Evolutionary conservation across 2,888 invertebrate genomes (phyloP).

Genomic region (Erpobdella octoculata): DNA sequence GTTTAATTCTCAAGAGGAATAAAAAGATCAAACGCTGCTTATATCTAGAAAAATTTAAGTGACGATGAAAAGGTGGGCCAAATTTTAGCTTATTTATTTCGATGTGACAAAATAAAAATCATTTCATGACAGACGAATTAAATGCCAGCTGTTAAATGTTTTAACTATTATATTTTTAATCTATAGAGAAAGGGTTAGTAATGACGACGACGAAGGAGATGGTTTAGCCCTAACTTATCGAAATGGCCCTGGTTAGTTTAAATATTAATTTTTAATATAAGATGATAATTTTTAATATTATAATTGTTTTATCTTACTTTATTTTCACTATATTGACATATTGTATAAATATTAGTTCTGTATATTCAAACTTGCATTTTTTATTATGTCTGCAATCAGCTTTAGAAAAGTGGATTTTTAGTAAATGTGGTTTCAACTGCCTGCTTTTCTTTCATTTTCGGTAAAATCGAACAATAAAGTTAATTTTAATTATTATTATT

Average conservation of each 20-base stretch:
- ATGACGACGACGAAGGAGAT: neutral
- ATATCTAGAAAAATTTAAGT: neutral
- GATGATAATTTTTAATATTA: neutral
- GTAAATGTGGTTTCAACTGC: too few relatives aligned
- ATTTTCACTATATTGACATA: too few relatives aligned
- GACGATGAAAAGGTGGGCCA: neutral
- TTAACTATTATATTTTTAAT: neutral
- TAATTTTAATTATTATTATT: too few relatives aligned
- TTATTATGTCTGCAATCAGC: too few relatives aligned
- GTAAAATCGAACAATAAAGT: too few relatives aligned
- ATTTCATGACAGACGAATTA: too few relatives aligned
- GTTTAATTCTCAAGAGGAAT: neutral
- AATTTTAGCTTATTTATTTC: neutral
- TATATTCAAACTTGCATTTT: too few relatives aligned
- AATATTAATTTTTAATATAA: neutral
- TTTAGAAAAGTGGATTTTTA: too few relatives aligned
- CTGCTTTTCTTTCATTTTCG: too few relatives aligned
- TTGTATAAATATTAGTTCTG: too few relatives aligned
- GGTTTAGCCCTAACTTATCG: neutral
- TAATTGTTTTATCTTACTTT: too few relatives aligned
- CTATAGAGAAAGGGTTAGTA: neutral
- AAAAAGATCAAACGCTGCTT: neutral
- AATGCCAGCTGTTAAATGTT: too few relatives aligned
- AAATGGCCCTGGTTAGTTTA: neutral
- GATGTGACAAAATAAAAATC: neutral